Evolutionary conservation across 2,888 invertebrate species (phyloP).

Genomic region (Ophonus ardosiacus): DNA sequence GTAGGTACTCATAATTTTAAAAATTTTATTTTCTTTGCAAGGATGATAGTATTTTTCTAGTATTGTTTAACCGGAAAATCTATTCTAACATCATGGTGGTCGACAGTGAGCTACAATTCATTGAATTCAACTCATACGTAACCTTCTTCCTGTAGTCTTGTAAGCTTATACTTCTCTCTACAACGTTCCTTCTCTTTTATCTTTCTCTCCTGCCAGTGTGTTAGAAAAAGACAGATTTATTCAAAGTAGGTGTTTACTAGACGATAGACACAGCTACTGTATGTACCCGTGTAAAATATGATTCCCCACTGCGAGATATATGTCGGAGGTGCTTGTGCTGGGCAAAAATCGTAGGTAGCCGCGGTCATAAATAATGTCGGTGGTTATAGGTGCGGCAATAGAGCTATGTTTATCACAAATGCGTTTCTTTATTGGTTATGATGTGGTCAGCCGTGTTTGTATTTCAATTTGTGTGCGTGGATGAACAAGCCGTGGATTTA

Average conservation of each 20-base stretch:
- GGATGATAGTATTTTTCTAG: neutral
- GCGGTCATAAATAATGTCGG: constrained; percentile 68
- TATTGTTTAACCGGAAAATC: neutral
- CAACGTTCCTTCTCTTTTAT: neutral
- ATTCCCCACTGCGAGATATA: constrained; percentile 69
- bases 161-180: constrained; percentile 2
- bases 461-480: constrained; percentile 52
- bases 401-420: constrained; percentile 55
- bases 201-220: neutral
- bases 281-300: constrained; percentile 67
- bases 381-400: constrained; percentile 67
- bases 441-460: constrained; percentile 45
- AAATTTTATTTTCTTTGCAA: no score
- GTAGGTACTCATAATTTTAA: no score
- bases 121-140: constrained; percentile 5
- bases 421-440: constrained; percentile 58
- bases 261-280: constrained; percentile 39
- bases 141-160: constrained; percentile 19
- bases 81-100: constrained; percentile 4
- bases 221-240: constrained; percentile 11
- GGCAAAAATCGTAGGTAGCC: constrained; percentile 70
- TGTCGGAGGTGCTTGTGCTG: constrained; percentile 67
- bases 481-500: constrained; percentile 32
- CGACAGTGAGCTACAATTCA: neutral
- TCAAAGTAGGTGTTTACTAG: constrained; percentile 11